phyloP scores from a whole-genome alignment of 2,888 invertebrate genomes.

The Gymnocheta viridis region DNA sequence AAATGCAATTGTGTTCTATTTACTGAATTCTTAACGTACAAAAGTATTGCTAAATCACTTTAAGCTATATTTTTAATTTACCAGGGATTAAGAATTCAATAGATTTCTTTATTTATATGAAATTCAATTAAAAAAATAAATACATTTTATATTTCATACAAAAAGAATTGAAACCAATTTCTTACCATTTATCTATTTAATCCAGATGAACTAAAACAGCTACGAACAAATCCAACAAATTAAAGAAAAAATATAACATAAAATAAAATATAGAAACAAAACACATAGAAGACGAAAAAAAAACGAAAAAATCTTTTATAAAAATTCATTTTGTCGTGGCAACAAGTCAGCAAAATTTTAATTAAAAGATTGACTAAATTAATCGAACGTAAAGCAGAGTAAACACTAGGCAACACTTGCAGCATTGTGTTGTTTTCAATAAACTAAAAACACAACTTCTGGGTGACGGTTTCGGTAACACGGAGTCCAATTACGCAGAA shows the following conservation, averaged over 20 bases:
- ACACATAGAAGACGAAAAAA: neutral
- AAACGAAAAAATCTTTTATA: conserved; percentile 43
- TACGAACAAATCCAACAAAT: neutral
- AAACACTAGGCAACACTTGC: neutral
- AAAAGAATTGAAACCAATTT: conserved; percentile 58
- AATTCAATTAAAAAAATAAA: conserved; percentile 32
- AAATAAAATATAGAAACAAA: neutral
- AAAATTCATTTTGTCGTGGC: conserved; percentile 57
- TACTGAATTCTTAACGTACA: neutral
- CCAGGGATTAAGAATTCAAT: conserved; percentile 33
- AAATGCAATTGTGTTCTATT: neutral
- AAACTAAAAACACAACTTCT: neutral
- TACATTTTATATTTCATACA: neutral
- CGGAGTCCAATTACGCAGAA: no score
- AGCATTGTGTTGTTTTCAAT: neutral
- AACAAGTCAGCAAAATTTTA: conserved; percentile 69
- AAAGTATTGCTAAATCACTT: neutral
- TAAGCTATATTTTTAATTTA: neutral
- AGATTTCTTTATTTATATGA: conserved; percentile 22
- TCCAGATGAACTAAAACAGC: conserved; percentile 37
- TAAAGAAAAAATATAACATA: conserved; percentile 11
- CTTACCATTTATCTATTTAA: conserved; percentile 59
- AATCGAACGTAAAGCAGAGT: conserved; percentile 56
- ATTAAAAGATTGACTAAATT: conserved; percentile 70
- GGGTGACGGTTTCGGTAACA: no score